phyloP scores from a whole-genome alignment of 2,113 vertebrate genomes.

The Dicentrarchus labrax region DNA sequence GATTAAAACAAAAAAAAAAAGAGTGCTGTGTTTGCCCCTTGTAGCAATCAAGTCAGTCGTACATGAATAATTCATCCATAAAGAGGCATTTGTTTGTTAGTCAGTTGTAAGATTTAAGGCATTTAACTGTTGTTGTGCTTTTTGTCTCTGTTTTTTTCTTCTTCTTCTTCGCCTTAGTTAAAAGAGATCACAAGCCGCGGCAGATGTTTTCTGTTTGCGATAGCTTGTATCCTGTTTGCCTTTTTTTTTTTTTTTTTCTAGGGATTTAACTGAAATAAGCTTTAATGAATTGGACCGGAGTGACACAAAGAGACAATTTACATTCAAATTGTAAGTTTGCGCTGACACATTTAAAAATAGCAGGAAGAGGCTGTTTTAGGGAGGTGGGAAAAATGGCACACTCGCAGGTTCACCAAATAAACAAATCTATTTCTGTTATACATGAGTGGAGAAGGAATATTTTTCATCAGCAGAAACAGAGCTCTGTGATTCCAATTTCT shows the following conservation, averaged over 20 bases:
- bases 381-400: not conserved
- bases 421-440: conserved; percentile 47
- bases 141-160: not conserved
- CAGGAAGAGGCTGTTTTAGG: conserved; percentile 18
- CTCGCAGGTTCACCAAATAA: conserved; percentile 33
- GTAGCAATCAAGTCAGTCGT: conserved; percentile 57
- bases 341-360: conserved; percentile 46
- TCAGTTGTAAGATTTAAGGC: conserved; percentile 54
- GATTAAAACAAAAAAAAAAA: conserved; percentile 18
- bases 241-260: not conserved
- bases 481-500: not conserved
- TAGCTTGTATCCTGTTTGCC: conserved; percentile 22
- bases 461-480: conserved; percentile 23
- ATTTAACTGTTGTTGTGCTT: conserved; percentile 37
- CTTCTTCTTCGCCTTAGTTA: not conserved
- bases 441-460: not conserved
- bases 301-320: conserved; percentile 44
- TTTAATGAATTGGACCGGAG: conserved; percentile 34
- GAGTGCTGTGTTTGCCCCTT: conserved; percentile 35
- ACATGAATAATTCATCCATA: conserved; percentile 73
- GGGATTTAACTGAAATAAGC: conserved; percentile 47
- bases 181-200: conserved; percentile 56
- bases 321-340: conserved; percentile 38
- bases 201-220: conserved; percentile 59
- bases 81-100: conserved; percentile 64